Evolutionary conservation across 2,797 vertebrate genomes (phyloP), one percentile per base, ranked within the genome.

Genomic region (Hippocampus kuda): DNA sequence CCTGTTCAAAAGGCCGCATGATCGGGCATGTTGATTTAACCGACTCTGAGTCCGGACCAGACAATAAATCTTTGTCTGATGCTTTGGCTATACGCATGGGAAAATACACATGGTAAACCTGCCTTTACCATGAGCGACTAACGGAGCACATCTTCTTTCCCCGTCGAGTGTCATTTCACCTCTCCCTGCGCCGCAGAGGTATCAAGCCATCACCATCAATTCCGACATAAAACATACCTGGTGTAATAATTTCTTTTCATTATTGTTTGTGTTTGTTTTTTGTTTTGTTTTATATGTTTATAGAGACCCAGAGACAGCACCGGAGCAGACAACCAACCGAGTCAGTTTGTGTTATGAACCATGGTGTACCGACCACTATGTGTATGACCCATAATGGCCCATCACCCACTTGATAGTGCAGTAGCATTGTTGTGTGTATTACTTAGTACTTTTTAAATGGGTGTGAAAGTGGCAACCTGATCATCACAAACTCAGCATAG

Each of bases 191-290:
- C 87, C 70, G 65, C 71, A 54, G 77, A 71, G 80, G 77, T 74
- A 67, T 76, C 79, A 82, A 38, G 79, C 86, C 83, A 81, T 74
- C 79, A 59, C 82, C 84, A 88, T 87, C 87, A 86, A 75, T 77
- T 70, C 84, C 86, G 75, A 71, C 86, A 69, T 81, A 81, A 53
- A 70, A 82, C 83, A 85, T 90, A 79, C 86, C 91, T 89, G 90
- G 92, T 93, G 92, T 93, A 94, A 94, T 95, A 93, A 94, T 91
- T 91, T 90, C 70, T 85, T 90, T 90, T 85, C 90, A 90, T 93
- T 93, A 92, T 93, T 92, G 91, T 81, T 53, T 6, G 13, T 57
- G 54, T 57, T 89, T 90, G 86, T 90, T 20, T 61, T 16, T 27
- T 61, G 12, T 46, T 65, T 65, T 68, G 49, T 93, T 94, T 93